Evolutionary conservation across 2,113 vertebrate genomes (phyloP).

Genomic region (Sebastes schlegelii): DNA sequence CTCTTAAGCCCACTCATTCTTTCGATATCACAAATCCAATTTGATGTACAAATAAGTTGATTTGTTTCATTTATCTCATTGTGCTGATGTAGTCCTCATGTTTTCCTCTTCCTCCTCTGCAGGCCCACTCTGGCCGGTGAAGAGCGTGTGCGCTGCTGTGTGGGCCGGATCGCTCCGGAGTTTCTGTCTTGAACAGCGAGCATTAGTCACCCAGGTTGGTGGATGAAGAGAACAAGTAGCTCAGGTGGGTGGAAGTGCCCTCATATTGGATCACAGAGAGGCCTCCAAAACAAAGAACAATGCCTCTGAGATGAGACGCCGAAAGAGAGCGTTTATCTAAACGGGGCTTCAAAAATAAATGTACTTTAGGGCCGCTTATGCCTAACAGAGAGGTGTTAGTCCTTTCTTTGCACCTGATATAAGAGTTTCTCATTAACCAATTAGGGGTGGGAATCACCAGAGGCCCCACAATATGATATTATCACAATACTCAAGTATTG

Average conservation of each 20-base stretch:
- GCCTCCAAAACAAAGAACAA: conserved; percentile 70
- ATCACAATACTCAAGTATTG: too few relatives aligned
- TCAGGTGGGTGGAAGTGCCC: conserved; percentile 79
- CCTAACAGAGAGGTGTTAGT: conserved; percentile 22
- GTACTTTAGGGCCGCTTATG: conserved; percentile 35
- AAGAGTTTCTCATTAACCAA: conserved; percentile 26
- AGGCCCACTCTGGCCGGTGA: conserved; percentile 56
- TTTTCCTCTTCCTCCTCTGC: conserved; percentile 44
- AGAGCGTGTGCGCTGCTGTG: conserved; percentile 71
- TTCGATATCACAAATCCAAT: conserved; percentile 55
- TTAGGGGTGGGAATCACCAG: background rate
- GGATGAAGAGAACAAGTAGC: conserved; percentile 74
- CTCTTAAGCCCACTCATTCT: conserved; percentile 33
- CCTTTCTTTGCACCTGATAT: conserved; percentile 7
- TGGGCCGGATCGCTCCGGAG: conserved; percentile 64
- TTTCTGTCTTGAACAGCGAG: conserved; percentile 63
- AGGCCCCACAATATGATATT: too few relatives aligned
- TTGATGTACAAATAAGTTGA: conserved; percentile 53
- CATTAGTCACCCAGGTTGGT: conserved; percentile 79
- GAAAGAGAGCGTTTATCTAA: conserved; percentile 37
- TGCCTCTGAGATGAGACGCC: conserved; percentile 62
- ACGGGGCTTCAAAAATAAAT: conserved; percentile 46
- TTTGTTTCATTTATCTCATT: conserved; percentile 56
- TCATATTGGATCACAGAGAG: conserved; percentile 68
- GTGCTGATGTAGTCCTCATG: conserved; percentile 29